phyloP scores from a whole-genome alignment of 2,888 invertebrate species.

The Ormyrus rosae region DNA sequence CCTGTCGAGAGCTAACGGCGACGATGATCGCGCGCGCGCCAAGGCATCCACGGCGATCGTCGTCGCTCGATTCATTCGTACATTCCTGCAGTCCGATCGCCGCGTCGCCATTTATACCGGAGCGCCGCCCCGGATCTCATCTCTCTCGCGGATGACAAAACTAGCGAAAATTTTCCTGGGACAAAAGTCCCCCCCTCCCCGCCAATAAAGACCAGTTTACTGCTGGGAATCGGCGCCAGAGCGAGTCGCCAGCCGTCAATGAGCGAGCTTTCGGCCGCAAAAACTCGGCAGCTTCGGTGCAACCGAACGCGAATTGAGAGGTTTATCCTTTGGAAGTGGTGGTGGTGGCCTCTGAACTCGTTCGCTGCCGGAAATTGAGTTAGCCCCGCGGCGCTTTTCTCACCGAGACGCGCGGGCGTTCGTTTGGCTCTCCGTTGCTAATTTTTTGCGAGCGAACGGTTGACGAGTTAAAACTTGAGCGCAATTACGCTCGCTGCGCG shows the following conservation, averaged over 20 bases:
- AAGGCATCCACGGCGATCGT: conserved; percentile 16
- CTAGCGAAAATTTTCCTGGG: conserved; percentile 33
- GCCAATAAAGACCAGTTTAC: conserved; percentile 45
- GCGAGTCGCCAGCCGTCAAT: conserved; percentile 22
- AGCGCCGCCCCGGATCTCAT: neutral
- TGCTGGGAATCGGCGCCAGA: conserved; percentile 53
- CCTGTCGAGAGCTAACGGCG: conserved; percentile 4
- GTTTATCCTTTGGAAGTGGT: no score
- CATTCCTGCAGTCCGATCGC: neutral
- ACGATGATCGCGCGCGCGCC: conserved; percentile 1
- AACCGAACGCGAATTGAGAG: no score
- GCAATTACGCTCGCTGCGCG: no score
- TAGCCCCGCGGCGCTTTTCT: conserved; percentile 27
- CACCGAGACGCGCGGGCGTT: neutral
- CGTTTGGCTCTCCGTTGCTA: neutral
- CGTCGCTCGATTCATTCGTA: neutral
- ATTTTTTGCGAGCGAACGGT: neutral
- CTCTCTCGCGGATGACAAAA: conserved; percentile 18
- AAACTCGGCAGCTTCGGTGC: no score
- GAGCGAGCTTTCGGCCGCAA: neutral
- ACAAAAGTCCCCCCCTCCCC: conserved; percentile 9
- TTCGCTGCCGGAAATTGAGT: conserved; percentile 45
- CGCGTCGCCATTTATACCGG: no score
- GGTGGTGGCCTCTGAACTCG: conserved; percentile 11
- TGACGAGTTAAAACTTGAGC: conserved; percentile 6